Base-by-base conservation (phyloP, 2,888 invertebrate genomes). In the Mycalesis mineus region DNA sequence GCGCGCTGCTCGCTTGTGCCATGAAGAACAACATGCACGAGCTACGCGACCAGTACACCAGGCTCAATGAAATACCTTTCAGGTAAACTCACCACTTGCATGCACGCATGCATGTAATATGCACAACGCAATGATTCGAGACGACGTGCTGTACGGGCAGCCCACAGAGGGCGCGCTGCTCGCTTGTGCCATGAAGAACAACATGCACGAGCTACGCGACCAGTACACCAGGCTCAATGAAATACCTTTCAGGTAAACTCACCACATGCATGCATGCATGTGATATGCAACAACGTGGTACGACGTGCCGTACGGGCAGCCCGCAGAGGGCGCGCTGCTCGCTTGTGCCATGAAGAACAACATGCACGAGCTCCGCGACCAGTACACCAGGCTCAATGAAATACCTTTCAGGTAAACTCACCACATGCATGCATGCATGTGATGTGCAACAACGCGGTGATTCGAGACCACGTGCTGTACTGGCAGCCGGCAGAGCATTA, bases 401-500 rank as follows among this genome's bases (percentile, higher is more conserved):
- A 96, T 96, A 89, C 99, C 99, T 0, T 99, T 99, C 85, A 90
- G 88, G 90, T 90, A 54, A 58, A 61, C n/a, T 54, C n/a, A n/a
- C n/a, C n/a, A n/a, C n/a, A n/a, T n/a, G n/a, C n/a, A n/a, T n/a
- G n/a, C n/a, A n/a, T 93, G 53, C 98, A 97, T 1, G 93, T 95
- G 33, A 92, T 99, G 0, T 99, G 99, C 84, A 99, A 98, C 80
- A 99, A 99, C 89, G 98, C 99, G 1, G 90, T 95, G 47, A 95
- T 99, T 29, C 94, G 95, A 65, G 95, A 95, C 70, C 96, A 96
- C 45, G 92, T 92, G 2, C 78, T 99, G 49, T 92, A 96, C 68
- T 99, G 99, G 0, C 97, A 98, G 78, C 99, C 99, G 47, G 99
- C 99, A 14, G 99, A 99, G 91, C n/a, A n/a, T n/a, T n/a, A n/a